phyloP scores from a whole-genome alignment of 2,797 vertebrate species.

The Adelosebastes latens region DNA sequence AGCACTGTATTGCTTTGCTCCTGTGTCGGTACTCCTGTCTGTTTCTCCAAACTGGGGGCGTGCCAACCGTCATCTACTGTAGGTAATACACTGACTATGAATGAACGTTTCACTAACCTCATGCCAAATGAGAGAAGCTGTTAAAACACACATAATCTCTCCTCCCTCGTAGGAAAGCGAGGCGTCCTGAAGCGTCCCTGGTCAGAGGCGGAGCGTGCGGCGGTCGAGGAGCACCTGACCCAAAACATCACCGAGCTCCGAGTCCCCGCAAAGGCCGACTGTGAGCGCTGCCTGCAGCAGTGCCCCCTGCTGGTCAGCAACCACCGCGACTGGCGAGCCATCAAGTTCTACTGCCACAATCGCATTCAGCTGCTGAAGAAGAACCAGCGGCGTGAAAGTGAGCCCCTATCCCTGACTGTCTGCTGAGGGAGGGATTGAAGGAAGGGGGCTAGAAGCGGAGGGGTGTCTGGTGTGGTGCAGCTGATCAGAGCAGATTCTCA shows the following conservation, averaged over 20 bases:
- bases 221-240: constrained; percentile 85
- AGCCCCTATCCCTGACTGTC: constrained; percentile 70
- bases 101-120: not conserved
- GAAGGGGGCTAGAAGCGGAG: not conserved
- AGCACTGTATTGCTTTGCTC: too few species aligned
- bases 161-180: constrained; percentile 77
- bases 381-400: constrained; percentile 79
- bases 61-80: too few species aligned
- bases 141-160: not conserved
- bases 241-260: constrained; percentile 84
- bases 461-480: constrained; percentile 15
- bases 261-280: constrained; percentile 86
- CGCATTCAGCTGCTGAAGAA: constrained; percentile 88
- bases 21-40: too few species aligned
- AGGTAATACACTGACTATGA: too few species aligned
- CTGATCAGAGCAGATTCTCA: constrained; percentile 51
- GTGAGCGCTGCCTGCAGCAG: constrained; percentile 85
- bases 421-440: constrained; percentile 65
- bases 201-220: constrained; percentile 84
- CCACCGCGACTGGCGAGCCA: constrained; percentile 85
- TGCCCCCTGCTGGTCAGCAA: constrained; percentile 86
- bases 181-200: constrained; percentile 87
- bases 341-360: constrained; percentile 89
- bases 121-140: not conserved
- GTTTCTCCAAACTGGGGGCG: too few species aligned